Percentiles rank a stretch among this genome's conserved stretches.
Evolutionary conservation across 2,888 invertebrate species (phyloP).

Genomic region (Hyalella azteca): DNA sequence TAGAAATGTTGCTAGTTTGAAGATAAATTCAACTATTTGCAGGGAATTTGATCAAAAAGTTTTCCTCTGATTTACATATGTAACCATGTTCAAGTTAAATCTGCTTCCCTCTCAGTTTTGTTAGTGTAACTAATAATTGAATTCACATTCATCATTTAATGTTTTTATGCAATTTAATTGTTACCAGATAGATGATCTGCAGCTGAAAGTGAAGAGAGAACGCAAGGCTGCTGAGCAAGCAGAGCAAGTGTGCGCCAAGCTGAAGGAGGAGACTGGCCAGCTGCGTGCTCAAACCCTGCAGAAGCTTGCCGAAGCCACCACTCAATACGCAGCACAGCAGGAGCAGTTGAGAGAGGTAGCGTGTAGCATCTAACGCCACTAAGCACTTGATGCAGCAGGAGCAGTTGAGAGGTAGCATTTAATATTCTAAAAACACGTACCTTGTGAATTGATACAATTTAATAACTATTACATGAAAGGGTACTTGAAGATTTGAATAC

Average conservation of each 20-base stretch:
- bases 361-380: not conserved
- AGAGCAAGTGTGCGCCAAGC: not conserved
- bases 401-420: not conserved
- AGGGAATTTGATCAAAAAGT: too few species aligned
- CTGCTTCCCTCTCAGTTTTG: too few species aligned
- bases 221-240: not conserved
- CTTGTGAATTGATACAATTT: too few species aligned
- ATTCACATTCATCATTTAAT: not conserved
- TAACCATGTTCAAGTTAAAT: too few species aligned
- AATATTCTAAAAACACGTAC: too few species aligned
- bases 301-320: not conserved
- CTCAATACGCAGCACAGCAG: not conserved
- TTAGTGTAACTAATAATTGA: not conserved
- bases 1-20: too few species aligned
- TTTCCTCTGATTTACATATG: too few species aligned
- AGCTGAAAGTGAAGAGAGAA: slow-evolving; percentile 5
- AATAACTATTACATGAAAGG: too few species aligned
- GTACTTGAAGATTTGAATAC: too few species aligned
- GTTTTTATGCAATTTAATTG: not conserved
- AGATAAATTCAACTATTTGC: too few species aligned
- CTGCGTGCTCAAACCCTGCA: not conserved
- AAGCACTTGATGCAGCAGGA: not conserved
- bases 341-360: not conserved
- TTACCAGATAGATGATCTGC: slow-evolving; percentile 3
- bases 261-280: not conserved